phyloP scores from a whole-genome alignment of 30 jellyfish, hydroid and myxozoan species.

The Chrysaora quinquecirrha region DNA sequence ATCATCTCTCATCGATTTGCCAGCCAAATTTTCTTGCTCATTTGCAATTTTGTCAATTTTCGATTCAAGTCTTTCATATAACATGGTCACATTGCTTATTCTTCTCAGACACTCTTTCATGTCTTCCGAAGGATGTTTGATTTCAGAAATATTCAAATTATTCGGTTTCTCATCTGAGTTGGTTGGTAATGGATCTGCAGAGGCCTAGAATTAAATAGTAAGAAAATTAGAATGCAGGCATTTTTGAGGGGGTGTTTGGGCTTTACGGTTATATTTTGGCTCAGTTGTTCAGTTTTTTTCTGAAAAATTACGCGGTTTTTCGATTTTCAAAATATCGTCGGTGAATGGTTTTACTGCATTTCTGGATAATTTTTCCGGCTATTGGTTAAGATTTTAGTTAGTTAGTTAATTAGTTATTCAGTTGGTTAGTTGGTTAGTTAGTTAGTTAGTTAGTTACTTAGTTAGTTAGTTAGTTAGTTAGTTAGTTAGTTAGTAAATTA shows the following conservation, averaged over 20 bases:
- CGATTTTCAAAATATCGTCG: no score
- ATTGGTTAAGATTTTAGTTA: no score
- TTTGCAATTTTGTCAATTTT: slow-evolving; percentile 1
- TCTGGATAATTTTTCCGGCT: no score
- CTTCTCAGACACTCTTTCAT: slow-evolving; percentile 19
- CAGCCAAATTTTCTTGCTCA: neutral
- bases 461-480: no score
- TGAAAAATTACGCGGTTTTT: no score
- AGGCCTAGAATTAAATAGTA: neutral
- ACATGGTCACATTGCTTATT: neutral
- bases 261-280: neutral
- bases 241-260: no score
- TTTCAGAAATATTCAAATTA: neutral
- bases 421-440: no score
- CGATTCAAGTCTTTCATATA: slow-evolving; percentile 7
- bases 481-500: no score
- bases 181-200: neutral
- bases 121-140: slow-evolving; percentile 27
- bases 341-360: no score
- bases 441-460: no score
- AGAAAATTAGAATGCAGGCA: neutral
- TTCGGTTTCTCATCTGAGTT: neutral
- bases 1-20: neutral
- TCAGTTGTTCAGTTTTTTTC: neutral
- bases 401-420: no score